Evolutionary conservation across 2,113 vertebrate species (phyloP), one percentile per base, ranked within the genome.

Genomic region (Myotis davidii): DNA sequence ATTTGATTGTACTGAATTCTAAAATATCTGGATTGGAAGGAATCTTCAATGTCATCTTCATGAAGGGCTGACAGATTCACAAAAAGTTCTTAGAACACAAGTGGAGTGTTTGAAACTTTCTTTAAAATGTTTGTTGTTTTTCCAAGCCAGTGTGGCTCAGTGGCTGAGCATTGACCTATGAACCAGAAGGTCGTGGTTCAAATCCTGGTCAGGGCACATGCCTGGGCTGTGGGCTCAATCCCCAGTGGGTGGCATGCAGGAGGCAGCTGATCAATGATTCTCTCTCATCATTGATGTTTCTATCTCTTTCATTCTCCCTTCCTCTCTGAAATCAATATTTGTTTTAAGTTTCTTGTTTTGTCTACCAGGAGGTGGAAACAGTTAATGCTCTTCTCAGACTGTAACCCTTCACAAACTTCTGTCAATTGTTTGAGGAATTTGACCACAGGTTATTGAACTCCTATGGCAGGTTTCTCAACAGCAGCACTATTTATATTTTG

Each of bases 11-110:
- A 70, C 67, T 42, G 9, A 96, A 52, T 65, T 89, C 52, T 77
- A 86, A 64, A 94, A 79, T 54, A 52, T 48, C 8, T 50, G 20
- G 4, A 48, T 56, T 61, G 52, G 48, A 67, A 74, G 34, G 16
- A 52, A 67, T 0, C 29, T 56, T 79, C 61, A 83, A 20, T 48
- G 16, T 37, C 64, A 61, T 87, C 54, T 92, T 96, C 85, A 87
- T 50, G 27, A n/a, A 52, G 12, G 23, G 20, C 3, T 92, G 27
- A 54, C 3, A 90, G 70, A 64, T 45, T 87, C 64, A 84, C 27
- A 61, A 2, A 83, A 64, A n/a, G 27, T 79, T 92, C 54, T 94
- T 70, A 67, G 48, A 87, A 73, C 50, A n/a, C 39, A 90, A 94
- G 87, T 3, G 65, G 64, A 73, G 37, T 5, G 2, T 45, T 90